Evolutionary conservation across 1,140 invertebrate genomes (phyloP).

Genomic region (Diorhabda sublineata): DNA sequence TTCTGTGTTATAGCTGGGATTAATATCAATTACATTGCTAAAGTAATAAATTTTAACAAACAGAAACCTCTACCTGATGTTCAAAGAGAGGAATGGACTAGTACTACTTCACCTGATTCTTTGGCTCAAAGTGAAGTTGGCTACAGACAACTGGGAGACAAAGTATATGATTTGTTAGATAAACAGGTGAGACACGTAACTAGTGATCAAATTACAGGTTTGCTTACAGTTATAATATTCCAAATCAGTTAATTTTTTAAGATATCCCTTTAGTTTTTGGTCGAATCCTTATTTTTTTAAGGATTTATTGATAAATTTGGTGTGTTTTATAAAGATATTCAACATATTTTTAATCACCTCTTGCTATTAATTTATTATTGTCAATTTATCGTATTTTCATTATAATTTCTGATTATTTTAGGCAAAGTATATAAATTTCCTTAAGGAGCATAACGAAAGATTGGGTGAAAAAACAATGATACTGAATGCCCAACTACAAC

Average conservation of each 20-base stretch:
- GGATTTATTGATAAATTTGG: no score
- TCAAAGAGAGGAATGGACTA: slow-evolving; percentile 55
- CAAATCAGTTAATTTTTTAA: no score
- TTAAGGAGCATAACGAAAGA: slow-evolving; percentile 51
- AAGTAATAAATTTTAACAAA: slow-evolving; percentile 57
- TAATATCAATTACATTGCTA: slow-evolving; percentile 58
- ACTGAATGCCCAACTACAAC: slow-evolving; percentile 43
- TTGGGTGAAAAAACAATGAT: slow-evolving; percentile 50
- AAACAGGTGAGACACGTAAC: slow-evolving; percentile 52
- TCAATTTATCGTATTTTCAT: not conserved
- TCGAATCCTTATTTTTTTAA: no score
- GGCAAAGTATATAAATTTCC: slow-evolving; percentile 51
- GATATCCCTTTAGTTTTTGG: no score
- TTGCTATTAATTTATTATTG: no score
- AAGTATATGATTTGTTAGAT: slow-evolving; percentile 59
- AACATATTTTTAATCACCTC: no score
- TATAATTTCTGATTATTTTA: slow-evolving; percentile 26
- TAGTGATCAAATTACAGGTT: no score
- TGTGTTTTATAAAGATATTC: no score
- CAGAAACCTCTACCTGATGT: slow-evolving; percentile 55
- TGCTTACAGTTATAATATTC: no score
- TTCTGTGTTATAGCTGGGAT: slow-evolving; percentile 53
- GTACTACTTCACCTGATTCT: slow-evolving; percentile 49
- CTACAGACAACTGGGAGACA: slow-evolving; percentile 52
- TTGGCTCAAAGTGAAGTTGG: slow-evolving; percentile 55